These are phyloP conservation scores for Pseudomyrmex gracilis DNA, from an alignment of 1,140 invertebrate species.

Conservation along the genomic window DNA sequence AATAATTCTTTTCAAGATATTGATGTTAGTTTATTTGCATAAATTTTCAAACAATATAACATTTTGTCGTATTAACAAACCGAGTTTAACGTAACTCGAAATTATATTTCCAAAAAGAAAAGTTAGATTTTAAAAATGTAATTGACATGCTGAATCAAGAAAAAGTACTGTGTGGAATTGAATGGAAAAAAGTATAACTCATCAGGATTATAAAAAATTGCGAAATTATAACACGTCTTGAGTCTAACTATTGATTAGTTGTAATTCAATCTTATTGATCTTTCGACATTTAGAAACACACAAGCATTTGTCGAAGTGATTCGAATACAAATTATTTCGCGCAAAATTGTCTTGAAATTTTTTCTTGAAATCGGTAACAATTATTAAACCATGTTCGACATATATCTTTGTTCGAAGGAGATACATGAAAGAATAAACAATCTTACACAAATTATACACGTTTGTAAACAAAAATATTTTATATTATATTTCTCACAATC, in stretches of 20 bases:
- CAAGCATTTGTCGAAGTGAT: neutral
- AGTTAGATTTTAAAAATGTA: neutral
- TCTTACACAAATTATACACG: slow-evolving; percentile 3
- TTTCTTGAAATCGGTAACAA: no score
- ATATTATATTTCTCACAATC: slow-evolving; percentile 72
- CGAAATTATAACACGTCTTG: neutral
- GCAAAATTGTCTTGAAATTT: neutral
- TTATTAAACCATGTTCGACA: neutral
- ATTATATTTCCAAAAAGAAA: neutral
- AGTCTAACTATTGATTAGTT: slow-evolving; percentile 10
- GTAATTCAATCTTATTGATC: neutral
- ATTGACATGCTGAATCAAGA: neutral
- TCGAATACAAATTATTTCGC: neutral
- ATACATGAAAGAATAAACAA: neutral
- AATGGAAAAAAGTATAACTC: neutral
- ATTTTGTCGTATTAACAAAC: no score
- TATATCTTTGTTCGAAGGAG: neutral
- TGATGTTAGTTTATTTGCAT: no score
- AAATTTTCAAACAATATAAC: no score
- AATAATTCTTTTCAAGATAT: no score
- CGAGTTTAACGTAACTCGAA: no score
- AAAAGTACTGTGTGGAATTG: neutral
- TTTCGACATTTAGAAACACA: neutral
- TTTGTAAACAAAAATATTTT: slow-evolving; percentile 72
- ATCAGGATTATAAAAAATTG: neutral